A percentile compares a stretch with the other conserved stretches of the same genome.
Evolutionary conservation across 2,797 vertebrate genomes (phyloP).

Genomic region (Chelmon rostratus): DNA sequence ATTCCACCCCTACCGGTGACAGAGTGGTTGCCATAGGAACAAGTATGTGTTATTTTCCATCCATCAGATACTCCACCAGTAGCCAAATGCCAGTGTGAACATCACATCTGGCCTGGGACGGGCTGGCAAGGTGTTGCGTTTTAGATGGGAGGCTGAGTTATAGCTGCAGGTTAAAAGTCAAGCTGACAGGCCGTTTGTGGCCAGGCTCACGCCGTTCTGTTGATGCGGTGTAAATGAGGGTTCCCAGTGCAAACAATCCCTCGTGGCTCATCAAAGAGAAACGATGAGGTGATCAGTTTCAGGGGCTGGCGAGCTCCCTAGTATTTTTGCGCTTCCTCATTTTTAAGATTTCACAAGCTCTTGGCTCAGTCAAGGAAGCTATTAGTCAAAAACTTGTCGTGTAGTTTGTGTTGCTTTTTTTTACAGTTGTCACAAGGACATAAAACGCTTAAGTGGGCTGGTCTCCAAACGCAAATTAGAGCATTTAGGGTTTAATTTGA

Average conservation of each 20-base stretch:
- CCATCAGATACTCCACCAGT: conserved; percentile 8
- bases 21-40: conserved; percentile 35
- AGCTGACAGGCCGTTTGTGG: conserved; percentile 66
- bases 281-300: conserved; percentile 59
- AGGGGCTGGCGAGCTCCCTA: conserved; percentile 27
- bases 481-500: conserved; percentile 69
- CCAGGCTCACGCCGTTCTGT: conserved; percentile 52
- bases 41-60: conserved; percentile 43
- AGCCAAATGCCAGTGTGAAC: conserved; percentile 37
- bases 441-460: conserved; percentile 45
- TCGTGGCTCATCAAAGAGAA: conserved; percentile 68
- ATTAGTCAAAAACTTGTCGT: conserved; percentile 58
- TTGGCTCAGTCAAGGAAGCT: conserved; percentile 46
- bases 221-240: conserved; percentile 63
- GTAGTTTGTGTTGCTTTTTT: conserved; percentile 30
- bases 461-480: conserved; percentile 63
- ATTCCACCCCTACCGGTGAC: conserved; percentile 40
- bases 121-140: conserved; percentile 49
- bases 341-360: conserved; percentile 62
- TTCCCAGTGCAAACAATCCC: conserved; percentile 56
- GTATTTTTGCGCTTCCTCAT: conserved; percentile 64
- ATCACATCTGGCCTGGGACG: conserved; percentile 28
- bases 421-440: conserved; percentile 32
- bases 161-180: conserved; percentile 73
- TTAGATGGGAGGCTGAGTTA: conserved; percentile 62